Evolutionary conservation across 1,140 invertebrate species (phyloP).

Genomic region (Eciton burchellii): DNA sequence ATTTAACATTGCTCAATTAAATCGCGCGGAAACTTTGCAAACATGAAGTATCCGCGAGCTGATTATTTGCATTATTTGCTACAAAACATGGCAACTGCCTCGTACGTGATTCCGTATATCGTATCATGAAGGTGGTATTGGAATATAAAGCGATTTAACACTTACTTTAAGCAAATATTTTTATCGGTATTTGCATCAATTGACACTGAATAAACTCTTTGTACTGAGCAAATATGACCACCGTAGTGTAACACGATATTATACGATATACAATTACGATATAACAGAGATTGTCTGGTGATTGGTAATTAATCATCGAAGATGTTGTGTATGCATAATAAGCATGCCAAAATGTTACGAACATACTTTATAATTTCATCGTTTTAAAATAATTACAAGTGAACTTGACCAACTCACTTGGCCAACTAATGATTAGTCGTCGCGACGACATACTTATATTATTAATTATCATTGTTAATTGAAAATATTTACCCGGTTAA

Average conservation of each 20-base stretch:
- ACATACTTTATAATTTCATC: conserved; percentile 6
- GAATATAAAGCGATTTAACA: conserved; percentile 33
- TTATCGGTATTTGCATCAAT: conserved; percentile 20
- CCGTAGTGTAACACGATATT: neutral
- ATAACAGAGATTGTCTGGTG: conserved; percentile 1
- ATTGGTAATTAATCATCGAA: neutral
- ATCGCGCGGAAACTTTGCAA: conserved; percentile 47
- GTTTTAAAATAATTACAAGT: neutral
- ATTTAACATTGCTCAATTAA: conserved; percentile 58
- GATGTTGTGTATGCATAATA: neutral
- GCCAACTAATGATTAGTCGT: neutral
- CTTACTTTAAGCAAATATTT: conserved; percentile 15
- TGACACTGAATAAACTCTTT: neutral
- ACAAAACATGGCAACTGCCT: neutral
- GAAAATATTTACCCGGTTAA: neutral
- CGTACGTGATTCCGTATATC: neutral
- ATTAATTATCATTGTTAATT: neutral
- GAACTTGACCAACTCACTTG: neutral
- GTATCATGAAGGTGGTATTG: conserved; percentile 15
- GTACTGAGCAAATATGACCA: conserved; percentile 7
- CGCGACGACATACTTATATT: neutral
- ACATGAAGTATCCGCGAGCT: conserved; percentile 4
- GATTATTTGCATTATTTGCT: conserved; percentile 45
- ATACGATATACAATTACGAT: conserved; percentile 1
- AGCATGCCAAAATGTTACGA: neutral